These are phyloP conservation scores for Arctocebus calabarensis DNA, from an alignment of 2,797 vertebrate genomes.

Conservation along the genomic window DNA sequence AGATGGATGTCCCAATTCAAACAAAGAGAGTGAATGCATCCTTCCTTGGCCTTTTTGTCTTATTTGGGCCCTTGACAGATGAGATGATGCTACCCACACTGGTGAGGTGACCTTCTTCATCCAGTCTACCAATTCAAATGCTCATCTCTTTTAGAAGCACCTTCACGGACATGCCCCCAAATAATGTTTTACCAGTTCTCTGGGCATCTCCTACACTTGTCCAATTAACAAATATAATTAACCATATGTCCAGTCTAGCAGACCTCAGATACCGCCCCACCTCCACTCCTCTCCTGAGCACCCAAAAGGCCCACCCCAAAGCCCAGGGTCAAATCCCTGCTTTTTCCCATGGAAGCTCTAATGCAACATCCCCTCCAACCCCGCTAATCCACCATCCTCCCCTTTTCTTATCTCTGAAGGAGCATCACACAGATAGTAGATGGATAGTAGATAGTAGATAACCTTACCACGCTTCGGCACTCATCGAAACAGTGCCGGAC, in stretches of 20 bases:
- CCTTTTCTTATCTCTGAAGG: background rate
- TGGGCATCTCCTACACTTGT: background rate
- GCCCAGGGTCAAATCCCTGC: background rate
- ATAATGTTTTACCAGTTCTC: conserved; percentile 25
- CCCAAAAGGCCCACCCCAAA: background rate
- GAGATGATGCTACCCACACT: background rate
- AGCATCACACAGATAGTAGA: background rate
- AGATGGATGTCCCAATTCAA: background rate
- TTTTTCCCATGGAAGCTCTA: background rate
- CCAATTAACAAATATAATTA: background rate
- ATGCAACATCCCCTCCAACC: background rate
- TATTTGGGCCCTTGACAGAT: background rate
- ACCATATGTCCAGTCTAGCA: background rate
- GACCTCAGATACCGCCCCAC: background rate
- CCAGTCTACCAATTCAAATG: background rate
- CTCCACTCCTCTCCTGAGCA: background rate
- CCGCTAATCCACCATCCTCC: background rate
- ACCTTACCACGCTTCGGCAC: accelerated
- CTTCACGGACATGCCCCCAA: background rate
- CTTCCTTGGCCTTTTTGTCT: background rate
- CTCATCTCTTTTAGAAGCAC: conserved; percentile 12
- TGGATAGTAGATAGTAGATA: background rate
- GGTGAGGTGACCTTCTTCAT: background rate
- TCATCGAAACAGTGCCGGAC: background rate
- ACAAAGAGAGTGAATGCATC: background rate